Evolutionary conservation across 2,113 vertebrate species (phyloP), one percentile per base, ranked within the genome.

Genomic region (Panthera tigris): DNA sequence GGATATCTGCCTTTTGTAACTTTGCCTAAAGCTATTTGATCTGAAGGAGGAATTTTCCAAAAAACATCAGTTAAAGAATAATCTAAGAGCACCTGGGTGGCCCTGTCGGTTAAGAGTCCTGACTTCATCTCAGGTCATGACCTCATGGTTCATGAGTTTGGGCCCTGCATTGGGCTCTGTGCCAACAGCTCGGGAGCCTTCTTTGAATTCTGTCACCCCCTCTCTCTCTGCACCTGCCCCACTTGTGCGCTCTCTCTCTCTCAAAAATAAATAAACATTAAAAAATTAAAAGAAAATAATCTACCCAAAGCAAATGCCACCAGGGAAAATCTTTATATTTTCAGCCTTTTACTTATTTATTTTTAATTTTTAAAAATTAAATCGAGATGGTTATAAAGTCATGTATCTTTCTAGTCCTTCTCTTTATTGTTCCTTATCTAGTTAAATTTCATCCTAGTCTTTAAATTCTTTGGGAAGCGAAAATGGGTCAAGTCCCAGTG

Each of bases 11-110:
- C 21, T 71, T 88, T 94, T 74, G 45, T 55, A 86, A 4, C 63
- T 81, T 71, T 55, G 74, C 23, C 86, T 81, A 52, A 48, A 57
- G 19, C 2, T 45, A 19, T 74, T 85, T 96, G 68, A 88, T 88
- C 52, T 76, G 50, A 84, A 50, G 13, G 23, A 78, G 13, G 21
- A 41, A 23, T 63, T 97, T 86, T 63, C 63, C 45, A n/a, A 50
- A 96, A 96, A 89, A 88, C 1, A 69, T 71, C 52, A 66, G 61
- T 82, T 95, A 3, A 90, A 92, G 94, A 80, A 45, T 55, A 61
- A 45, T 23, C 19, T 87, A 41, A 39, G 39, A 39, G 5, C 2
- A 11, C 39, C 5, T 3, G 39, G 73, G 39, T 45, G 39, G 39
- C 23, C 41, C 13, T 45, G 39, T 71, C 2, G 4, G 33, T 36